phyloP scores from a whole-genome alignment of 2,888 invertebrate species.

The Abrostola triplasia region DNA sequence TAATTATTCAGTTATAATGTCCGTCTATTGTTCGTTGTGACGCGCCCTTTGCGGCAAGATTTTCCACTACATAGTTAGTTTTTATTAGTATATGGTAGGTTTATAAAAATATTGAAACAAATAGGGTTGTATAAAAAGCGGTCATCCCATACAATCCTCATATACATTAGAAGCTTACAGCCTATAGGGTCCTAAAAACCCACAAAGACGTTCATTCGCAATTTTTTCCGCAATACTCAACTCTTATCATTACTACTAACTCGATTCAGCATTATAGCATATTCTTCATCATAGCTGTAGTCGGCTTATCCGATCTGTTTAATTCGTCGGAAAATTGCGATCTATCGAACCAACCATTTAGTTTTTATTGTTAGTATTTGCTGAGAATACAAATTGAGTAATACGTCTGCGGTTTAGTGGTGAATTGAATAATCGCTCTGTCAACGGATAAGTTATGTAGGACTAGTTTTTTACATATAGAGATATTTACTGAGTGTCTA shows the following conservation, averaged over 20 bases:
- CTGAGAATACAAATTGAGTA: slow-evolving; percentile 19
- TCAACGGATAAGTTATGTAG: not conserved
- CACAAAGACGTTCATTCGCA: not conserved
- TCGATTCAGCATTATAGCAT: slow-evolving; percentile 49
- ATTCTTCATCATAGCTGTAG: slow-evolving; percentile 67
- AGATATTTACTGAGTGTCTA: not conserved
- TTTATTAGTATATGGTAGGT: too few relatives aligned
- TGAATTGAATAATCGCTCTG: slow-evolving; percentile 12
- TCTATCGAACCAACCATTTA: slow-evolving; percentile 54
- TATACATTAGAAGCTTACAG: not conserved
- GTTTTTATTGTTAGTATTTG: slow-evolving; percentile 54
- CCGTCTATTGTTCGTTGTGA: too few relatives aligned
- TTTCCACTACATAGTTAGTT: too few relatives aligned
- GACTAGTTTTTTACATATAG: not conserved
- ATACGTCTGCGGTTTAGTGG: slow-evolving; percentile 11
- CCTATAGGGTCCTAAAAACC: not conserved
- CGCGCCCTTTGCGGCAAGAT: too few relatives aligned
- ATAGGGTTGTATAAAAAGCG: too few relatives aligned
- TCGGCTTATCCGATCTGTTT: slow-evolving; percentile 74
- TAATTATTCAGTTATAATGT: too few relatives aligned
- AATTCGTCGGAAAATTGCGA: slow-evolving; percentile 83
- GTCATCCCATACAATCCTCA: not conserved
- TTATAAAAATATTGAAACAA: too few relatives aligned
- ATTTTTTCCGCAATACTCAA: slow-evolving; percentile 20
- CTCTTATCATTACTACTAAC: slow-evolving; percentile 23